Base-by-base conservation (phyloP, 2,888 invertebrate species). In the Timema podura region DNA sequence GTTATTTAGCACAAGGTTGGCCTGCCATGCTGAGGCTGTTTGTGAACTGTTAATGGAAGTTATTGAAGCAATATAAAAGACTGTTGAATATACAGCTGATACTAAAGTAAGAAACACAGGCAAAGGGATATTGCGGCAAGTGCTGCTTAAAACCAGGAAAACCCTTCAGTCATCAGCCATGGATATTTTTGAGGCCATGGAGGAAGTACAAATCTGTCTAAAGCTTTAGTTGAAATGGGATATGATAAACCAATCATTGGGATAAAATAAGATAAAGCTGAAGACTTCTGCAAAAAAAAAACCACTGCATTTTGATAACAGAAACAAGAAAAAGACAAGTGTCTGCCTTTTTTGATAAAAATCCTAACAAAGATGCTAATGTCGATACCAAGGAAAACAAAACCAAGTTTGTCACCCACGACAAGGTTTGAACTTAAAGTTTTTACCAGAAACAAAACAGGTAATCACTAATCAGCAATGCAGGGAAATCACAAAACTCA, bases 71-170 rank as follows among this genome's bases (percentile, higher is more conserved):
- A 30, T 30, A 30, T 30, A 54, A 13, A 5, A 54, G 13, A 54
- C 54, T 54, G 11, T 54, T 54, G 13, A 54, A 54, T n/a, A 54
- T 54, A 54, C 54, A 54, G 54, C 54, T 54, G 54, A 54, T 54
- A 6, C n/a, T 54, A 54, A 54, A 54, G 54, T 54, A 54, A 7
- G 54, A 54, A 16, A n/a, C 5, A 54, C n/a, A 11, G 54, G 54
- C 54, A 54, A 54, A 54, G 8, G 54, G 54, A 54, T 54, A 54
- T 54, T 54, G 16, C 8, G 3, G 3, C 54, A 54, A 11, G 6
- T 54, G 9, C 8, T 54, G 16, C 54, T 54, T 15, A 54, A 54
- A 54, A 54, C n/a, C 54, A 54, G 54, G 7, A 54, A 11, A 54
- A 13, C 9, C n/a, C 54, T 54, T 54, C 13, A 54, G 6, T 54